phyloP scores from a whole-genome alignment of 2,888 invertebrate species.

The Nipponacmea schrenckii region DNA sequence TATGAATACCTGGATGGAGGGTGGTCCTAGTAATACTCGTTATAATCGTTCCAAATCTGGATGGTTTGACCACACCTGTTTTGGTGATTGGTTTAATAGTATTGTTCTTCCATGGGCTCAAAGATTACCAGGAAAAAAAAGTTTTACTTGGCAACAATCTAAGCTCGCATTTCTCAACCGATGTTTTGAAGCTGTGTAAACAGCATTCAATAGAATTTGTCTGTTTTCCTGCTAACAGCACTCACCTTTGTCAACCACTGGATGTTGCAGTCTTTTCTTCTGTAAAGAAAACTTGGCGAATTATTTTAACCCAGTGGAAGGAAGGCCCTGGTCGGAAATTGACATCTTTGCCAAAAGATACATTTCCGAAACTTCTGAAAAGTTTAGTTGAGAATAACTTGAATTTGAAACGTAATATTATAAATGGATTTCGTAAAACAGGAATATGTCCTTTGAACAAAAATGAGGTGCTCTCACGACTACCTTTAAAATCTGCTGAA shows the following conservation, averaged over 20 bases:
- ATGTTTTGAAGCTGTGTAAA: constrained; percentile 53
- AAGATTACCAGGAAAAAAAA: constrained; percentile 36
- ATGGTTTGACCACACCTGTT: constrained; percentile 53
- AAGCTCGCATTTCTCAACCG: not conserved
- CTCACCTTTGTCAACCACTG: constrained; percentile 38
- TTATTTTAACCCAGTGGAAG: not conserved
- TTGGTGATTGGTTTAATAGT: constrained; percentile 58
- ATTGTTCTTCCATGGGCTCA: constrained; percentile 37
- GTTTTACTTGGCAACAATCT: constrained; percentile 63
- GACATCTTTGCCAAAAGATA: too few species aligned
- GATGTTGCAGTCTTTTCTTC: constrained; percentile 24
- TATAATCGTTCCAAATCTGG: constrained; percentile 65
- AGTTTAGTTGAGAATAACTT: too few species aligned
- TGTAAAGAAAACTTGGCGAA: not conserved
- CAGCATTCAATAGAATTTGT: constrained; percentile 61
- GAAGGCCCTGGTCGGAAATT: too few species aligned
- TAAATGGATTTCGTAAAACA: too few species aligned
- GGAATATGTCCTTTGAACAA: too few species aligned
- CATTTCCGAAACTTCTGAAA: too few species aligned
- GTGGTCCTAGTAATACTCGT: constrained; percentile 60
- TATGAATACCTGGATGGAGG: constrained; percentile 65
- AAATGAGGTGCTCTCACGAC: too few species aligned
- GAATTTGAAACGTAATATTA: too few species aligned
- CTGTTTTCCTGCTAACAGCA: constrained; percentile 36
- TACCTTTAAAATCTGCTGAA: too few species aligned